Evolutionary conservation across 92 coral and sea anemone species (phyloP), one percentile per base, ranked within the genome.

Genomic region (Umimayanthus kanabou): DNA sequence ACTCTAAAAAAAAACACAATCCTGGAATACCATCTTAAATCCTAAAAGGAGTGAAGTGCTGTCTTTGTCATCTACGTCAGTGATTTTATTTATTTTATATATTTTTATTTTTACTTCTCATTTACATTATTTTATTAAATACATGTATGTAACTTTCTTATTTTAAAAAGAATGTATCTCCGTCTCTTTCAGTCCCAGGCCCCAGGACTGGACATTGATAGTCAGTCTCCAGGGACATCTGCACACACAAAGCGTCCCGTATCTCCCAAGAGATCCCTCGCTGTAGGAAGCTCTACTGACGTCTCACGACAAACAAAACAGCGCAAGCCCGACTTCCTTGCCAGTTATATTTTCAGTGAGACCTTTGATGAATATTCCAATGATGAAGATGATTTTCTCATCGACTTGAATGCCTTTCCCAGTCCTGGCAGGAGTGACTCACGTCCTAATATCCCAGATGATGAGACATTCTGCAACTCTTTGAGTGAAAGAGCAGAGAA

Each of bases 251-350:
- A 28, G 20, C 4, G 57, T 11, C 39, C 13, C 6, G 0, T 45
- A 4, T 70, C 78, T 1, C 39, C 87, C 22, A 69, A 83, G 37
- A 71, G 76, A 83, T 29, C 87, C 25, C 25, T 69, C 26, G 22
- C 87, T 16, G 47, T 25, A 4, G 79, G 6, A 8, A 75, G 29
- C 15, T 20, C 79, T 20, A 39, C 26, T 25, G 76, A 42, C 25
- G 40, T 25, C 5, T 13, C 67, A 15, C 65, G 61, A 28, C 78
- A 22, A 47, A 28, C 43, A 43, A 83, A 83, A 70, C 78, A 45
- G 65, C 37, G 28, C 28, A 83, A 83, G 67, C 76, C 91, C 14
- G 88, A 85, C 65, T 91, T 88, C 25, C 87, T 88, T 13, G 86
- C 79, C 42, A 91, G 80, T 66, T 30, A 64, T 42, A 75, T 91